Evolutionary conservation across 2,888 invertebrate genomes (phyloP).

Genomic region (Ligdia adustata): DNA sequence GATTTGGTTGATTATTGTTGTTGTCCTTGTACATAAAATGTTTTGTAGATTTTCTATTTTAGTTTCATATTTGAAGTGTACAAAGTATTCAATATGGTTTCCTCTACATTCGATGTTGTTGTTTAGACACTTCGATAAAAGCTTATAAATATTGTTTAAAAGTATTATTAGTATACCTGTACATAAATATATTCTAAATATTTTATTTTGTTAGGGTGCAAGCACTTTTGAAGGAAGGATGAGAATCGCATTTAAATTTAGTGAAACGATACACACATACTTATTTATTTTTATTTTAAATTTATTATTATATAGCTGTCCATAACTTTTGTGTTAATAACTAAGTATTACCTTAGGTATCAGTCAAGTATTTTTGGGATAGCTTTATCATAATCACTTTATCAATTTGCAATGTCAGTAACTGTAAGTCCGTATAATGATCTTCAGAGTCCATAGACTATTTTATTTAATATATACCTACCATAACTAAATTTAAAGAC

Average conservation of each 20-base stretch:
- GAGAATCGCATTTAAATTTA: constrained; percentile 30
- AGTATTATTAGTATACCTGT: constrained; percentile 82
- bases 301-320: no score
- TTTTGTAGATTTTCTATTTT: constrained; percentile 81
- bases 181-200: constrained; percentile 73
- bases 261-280: constrained; percentile 14
- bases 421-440: no score
- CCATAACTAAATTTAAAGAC: no score
- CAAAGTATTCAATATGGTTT: constrained; percentile 76
- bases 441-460: no score
- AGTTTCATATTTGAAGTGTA: constrained; percentile 74
- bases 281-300: constrained; percentile 10
- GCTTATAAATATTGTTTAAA: constrained; percentile 81
- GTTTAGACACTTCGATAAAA: constrained; percentile 53
- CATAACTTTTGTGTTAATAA: no score
- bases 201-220: constrained; percentile 58
- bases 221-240: constrained; percentile 36
- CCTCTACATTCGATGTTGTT: constrained; percentile 61
- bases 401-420: no score
- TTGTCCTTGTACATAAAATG: constrained; percentile 77
- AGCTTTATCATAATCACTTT: no score
- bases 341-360: no score
- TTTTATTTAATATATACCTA: no score
- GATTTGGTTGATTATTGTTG: constrained; percentile 73
- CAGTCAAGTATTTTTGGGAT: no score